Evolutionary conservation across 2,888 invertebrate species (phyloP).

Genomic region (Pyrrhosoma nymphula): DNA sequence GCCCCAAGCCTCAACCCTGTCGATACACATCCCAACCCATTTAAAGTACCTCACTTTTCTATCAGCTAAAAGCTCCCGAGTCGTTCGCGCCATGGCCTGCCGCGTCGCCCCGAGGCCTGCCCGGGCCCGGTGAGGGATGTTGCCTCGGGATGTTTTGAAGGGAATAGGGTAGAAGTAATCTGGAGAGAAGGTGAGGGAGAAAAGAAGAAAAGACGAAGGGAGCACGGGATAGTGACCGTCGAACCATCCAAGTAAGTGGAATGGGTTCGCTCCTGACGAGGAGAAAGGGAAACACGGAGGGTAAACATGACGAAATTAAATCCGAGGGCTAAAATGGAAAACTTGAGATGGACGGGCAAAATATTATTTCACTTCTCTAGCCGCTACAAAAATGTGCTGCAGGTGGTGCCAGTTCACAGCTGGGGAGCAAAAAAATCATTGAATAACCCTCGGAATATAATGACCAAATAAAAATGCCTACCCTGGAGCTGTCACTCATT

Average conservation of each 20-base stretch:
- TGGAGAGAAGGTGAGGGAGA: not conserved
- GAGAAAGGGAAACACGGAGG: too few relatives aligned
- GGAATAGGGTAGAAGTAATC: not conserved
- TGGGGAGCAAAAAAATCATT: too few relatives aligned
- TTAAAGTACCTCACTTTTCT: slow-evolving; percentile 9
- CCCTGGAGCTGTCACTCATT: too few relatives aligned
- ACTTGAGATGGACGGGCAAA: not conserved
- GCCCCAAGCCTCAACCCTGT: not conserved
- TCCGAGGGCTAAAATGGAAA: not conserved
- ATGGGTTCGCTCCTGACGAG: not conserved
- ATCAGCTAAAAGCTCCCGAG: not conserved
- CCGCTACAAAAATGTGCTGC: not conserved
- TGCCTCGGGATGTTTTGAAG: not conserved
- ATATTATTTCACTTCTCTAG: not conserved
- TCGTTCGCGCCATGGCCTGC: not conserved
- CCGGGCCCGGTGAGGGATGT: not conserved
- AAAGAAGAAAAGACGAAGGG: not conserved
- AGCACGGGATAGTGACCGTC: not conserved
- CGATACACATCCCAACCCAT: slow-evolving; percentile 9
- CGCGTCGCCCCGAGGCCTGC: too few relatives aligned
- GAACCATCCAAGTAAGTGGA: too few relatives aligned
- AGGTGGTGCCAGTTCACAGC: too few relatives aligned
- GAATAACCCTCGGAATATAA: too few relatives aligned
- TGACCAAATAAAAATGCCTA: too few relatives aligned
- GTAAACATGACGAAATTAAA: too few relatives aligned